A percentile compares a stretch with the other conserved stretches of the same genome.
Conservation (phyloP, 2,888 invertebrate species). For the Leptinotarsa tumamoca region DNA sequence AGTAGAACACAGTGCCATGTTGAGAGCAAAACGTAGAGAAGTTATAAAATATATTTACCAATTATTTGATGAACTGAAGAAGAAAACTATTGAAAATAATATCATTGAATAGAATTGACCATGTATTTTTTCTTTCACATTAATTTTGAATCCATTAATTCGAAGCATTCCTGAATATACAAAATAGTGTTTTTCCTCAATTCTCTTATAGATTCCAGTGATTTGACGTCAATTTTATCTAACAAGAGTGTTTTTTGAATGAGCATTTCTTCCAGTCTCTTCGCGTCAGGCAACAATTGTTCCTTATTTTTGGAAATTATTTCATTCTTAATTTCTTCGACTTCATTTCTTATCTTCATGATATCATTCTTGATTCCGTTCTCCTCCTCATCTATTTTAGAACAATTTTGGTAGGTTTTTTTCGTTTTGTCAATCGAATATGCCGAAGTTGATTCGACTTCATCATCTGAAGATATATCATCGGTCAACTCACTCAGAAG, state of each 20-base stretch:
- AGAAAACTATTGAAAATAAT: neutral
- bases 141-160: constrained; percentile 39
- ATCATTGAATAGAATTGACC: neutral
- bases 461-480: constrained; percentile 30
- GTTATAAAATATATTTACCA: constrained; percentile 37
- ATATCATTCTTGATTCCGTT: constrained; percentile 33
- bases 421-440: neutral
- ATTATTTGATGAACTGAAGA: constrained; percentile 28
- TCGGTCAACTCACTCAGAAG: constrained; percentile 30
- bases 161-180: constrained; percentile 46
- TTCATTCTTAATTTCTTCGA: constrained; percentile 36
- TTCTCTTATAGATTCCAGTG: constrained; percentile 43
- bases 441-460: neutral
- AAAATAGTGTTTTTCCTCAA: constrained; percentile 45
- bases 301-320: constrained; percentile 31
- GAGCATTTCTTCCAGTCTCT: constrained; percentile 48
- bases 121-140: constrained; percentile 14
- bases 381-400: constrained; percentile 30
- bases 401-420: neutral
- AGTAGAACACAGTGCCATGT: constrained; percentile 14
- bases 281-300: constrained; percentile 33
- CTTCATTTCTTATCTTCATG: constrained; percentile 35
- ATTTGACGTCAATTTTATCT: constrained; percentile 47
- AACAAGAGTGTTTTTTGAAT: constrained; percentile 47
- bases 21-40: constrained; percentile 22